phyloP scores from a whole-genome alignment of 2,888 invertebrate species.

The Galeopsomyia nigrocyanea region DNA sequence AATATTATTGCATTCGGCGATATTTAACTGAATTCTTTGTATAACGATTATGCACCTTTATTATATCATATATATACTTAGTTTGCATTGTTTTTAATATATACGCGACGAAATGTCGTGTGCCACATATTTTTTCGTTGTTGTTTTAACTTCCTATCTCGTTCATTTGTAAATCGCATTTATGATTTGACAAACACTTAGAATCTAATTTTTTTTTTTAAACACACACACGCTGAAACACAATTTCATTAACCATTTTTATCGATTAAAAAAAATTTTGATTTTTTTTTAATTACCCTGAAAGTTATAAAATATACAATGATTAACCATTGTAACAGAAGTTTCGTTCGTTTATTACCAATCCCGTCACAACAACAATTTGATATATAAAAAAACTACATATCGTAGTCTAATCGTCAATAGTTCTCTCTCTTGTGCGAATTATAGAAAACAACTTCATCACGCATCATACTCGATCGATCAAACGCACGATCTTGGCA shows the following conservation, averaged over 20 bases:
- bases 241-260: not conserved
- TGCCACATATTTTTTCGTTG: slow-evolving; percentile 3
- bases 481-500: not conserved
- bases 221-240: not conserved
- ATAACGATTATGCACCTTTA: not conserved
- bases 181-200: slow-evolving; percentile 21
- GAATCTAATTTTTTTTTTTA: slow-evolving; percentile 19
- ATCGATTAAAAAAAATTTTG: slow-evolving; percentile 3
- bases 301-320: not conserved
- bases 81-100: slow-evolving; percentile 12
- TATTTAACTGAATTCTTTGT: too few species aligned
- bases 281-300: slow-evolving; percentile 22
- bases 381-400: too few species aligned
- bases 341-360: not conserved
- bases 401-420: too few species aligned
- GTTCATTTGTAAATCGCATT: slow-evolving; percentile 26
- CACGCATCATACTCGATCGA: not conserved
- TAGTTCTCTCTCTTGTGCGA: too few species aligned
- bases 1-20: slow-evolving; percentile 13
- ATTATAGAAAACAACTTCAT: too few species aligned
- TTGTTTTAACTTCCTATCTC: not conserved
- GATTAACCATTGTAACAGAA: not conserved
- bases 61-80: slow-evolving; percentile 8
- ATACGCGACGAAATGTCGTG: too few species aligned
- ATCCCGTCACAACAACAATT: too few species aligned